These are phyloP conservation scores for Theristicus caerulescens DNA, from an alignment of 2,113 vertebrate species.

Conservation along the genomic window DNA sequence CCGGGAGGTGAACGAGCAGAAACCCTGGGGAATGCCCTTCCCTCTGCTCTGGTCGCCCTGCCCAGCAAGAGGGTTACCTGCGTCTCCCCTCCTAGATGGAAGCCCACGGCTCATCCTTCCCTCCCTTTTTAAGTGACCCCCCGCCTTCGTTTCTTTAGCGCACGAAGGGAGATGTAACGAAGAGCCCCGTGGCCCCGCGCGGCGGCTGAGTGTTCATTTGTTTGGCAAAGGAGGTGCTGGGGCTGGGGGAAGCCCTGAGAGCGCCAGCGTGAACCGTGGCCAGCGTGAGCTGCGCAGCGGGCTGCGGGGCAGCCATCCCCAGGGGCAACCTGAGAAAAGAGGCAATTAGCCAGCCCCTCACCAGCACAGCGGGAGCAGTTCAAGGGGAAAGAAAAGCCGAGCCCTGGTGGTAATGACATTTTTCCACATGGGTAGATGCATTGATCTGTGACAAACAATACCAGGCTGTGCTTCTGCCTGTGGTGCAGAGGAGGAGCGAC, in stretches of 20 bases:
- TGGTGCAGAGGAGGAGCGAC: not conserved
- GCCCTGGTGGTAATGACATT: conserved; percentile 48
- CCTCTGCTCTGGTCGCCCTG: not conserved
- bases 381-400: conserved; percentile 20
- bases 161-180: not conserved
- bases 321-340: conserved; percentile 25
- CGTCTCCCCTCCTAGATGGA: not conserved
- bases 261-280: not conserved
- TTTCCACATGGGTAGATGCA: conserved; percentile 63
- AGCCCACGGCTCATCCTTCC: not conserved
- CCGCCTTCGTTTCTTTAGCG: not conserved
- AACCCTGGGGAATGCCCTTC: not conserved
- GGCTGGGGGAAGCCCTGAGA: not conserved
- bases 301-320: not conserved
- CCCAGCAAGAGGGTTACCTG: not conserved
- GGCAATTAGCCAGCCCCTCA: conserved; percentile 47
- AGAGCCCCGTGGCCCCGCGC: not conserved
- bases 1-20: not conserved
- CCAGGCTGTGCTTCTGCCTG: not conserved
- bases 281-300: fast-evolving
- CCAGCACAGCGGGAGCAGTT: not conserved
- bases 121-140: not conserved
- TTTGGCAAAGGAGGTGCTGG: not conserved
- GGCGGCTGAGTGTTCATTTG: not conserved
- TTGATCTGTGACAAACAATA: conserved; percentile 57